These are phyloP conservation scores for Patiria pectinifera DNA, from an alignment of 53 echinoderm and acorn worm genomes.

Conservation along the genomic window DNA sequence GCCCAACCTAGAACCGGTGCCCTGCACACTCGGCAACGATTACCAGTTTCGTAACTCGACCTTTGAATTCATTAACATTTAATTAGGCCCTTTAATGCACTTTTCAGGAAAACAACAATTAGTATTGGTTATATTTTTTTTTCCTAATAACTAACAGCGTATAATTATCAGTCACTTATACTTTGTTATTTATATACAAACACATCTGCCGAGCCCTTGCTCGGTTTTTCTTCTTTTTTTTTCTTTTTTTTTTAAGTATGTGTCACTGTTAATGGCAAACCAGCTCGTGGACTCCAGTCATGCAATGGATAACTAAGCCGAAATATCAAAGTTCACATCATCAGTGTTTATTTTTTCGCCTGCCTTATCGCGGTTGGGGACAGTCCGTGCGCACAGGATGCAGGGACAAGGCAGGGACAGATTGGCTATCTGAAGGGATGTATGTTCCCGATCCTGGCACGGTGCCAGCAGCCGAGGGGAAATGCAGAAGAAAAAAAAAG, in stretches of 20 bases:
- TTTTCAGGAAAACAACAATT: neutral
- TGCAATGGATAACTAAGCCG: constrained; percentile 13
- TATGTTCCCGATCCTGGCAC: constrained; percentile 30
- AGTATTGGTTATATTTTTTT: neutral
- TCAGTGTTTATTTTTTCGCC: constrained; percentile 48
- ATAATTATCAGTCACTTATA: constrained; percentile 10
- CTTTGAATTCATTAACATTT: neutral
- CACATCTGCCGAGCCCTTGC: neutral
- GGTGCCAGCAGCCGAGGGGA: constrained; percentile 28
- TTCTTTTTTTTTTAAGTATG: neutral
- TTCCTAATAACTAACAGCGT: neutral
- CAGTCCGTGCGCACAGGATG: neutral
- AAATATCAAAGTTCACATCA: constrained; percentile 65
- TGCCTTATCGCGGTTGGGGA: constrained; percentile 26
- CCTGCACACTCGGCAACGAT: neutral
- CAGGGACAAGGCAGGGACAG: constrained; percentile 17
- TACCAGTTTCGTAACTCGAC: neutral
- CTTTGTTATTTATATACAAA: constrained; percentile 12
- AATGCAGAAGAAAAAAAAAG: neutral
- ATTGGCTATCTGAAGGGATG: constrained; percentile 11
- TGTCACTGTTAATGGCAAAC: constrained; percentile 3
- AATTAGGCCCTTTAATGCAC: neutral
- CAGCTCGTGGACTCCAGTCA: neutral
- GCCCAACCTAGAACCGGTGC: neutral
- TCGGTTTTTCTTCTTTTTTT: neutral